Percentiles rank a stretch among this genome's conserved stretches.
These are phyloP conservation scores for Charina bottae DNA, from an alignment of 2,113 vertebrate genomes.

Conservation along the genomic window DNA sequence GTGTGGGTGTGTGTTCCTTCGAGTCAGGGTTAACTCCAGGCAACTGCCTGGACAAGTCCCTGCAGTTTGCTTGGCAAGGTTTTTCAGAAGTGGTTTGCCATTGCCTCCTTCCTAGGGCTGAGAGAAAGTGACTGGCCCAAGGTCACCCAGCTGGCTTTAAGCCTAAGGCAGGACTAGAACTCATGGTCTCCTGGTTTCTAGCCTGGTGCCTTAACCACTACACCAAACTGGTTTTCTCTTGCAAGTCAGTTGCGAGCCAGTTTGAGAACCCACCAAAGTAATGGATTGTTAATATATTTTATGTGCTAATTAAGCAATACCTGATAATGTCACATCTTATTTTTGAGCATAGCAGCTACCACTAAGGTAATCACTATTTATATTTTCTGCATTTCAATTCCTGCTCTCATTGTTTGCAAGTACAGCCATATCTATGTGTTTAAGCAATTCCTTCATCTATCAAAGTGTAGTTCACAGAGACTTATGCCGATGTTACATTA, in stretches of 20 bases:
- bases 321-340: neutral
- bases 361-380: neutral
- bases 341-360: neutral
- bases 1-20: no score
- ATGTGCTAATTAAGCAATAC: neutral
- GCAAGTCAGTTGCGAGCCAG: neutral
- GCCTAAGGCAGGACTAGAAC: no score
- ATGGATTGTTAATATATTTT: neutral
- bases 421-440: neutral
- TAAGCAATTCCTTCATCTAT: neutral
- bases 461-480: neutral
- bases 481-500: neutral
- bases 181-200: no score
- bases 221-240: neutral
- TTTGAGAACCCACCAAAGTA: neutral
- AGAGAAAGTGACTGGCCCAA: no score
- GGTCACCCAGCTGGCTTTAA: no score
- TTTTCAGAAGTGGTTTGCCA: neutral
- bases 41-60: neutral
- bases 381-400: neutral
- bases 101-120: no score
- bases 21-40: neutral
- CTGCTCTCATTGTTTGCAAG: neutral
- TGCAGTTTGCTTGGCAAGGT: neutral
- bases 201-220: neutral